A percentile compares a stretch with the other conserved stretches of the same genome.
phyloP scores from a whole-genome alignment of 2,888 invertebrate species.

The Meandrusa payeni region DNA sequence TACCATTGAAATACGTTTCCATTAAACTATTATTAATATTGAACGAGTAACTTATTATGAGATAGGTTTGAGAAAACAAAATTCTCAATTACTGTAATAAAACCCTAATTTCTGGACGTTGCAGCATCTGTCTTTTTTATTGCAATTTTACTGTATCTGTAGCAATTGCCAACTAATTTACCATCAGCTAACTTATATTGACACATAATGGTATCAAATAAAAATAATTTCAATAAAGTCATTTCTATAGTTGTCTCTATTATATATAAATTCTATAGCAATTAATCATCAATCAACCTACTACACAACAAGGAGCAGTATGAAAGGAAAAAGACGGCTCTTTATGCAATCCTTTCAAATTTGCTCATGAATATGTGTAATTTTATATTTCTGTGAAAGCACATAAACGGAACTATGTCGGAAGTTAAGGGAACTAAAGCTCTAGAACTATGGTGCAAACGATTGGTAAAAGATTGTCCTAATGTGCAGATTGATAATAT shows the following conservation, averaged over 20 bases:
- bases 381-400: slow-evolving; percentile 19
- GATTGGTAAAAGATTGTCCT: slow-evolving; percentile 93
- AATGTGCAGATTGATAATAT: slow-evolving; percentile 95
- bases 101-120: neutral
- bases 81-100: too few relatives aligned
- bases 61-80: too few relatives aligned
- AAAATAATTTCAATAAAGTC: slow-evolving; percentile 19
- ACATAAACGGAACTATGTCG: slow-evolving; percentile 79
- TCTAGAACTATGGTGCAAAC: slow-evolving; percentile 95
- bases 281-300: slow-evolving; percentile 1
- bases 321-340: slow-evolving; percentile 9
- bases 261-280: slow-evolving; percentile 2
- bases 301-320: slow-evolving; percentile 12
- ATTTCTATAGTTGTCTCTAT: slow-evolving; percentile 3
- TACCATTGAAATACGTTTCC: too few relatives aligned
- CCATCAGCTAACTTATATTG: slow-evolving; percentile 24
- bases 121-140: neutral
- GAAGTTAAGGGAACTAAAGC: slow-evolving; percentile 94
- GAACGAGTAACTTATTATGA: too few relatives aligned
- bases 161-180: slow-evolving; percentile 28
- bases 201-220: slow-evolving; percentile 26
- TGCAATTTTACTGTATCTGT: slow-evolving; percentile 4
- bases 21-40: too few relatives aligned
- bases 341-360: slow-evolving; percentile 16
- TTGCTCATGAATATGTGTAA: slow-evolving; percentile 15